phyloP scores from a whole-genome alignment of 2,113 vertebrate species.

The Tragelaphus imberbis region DNA sequence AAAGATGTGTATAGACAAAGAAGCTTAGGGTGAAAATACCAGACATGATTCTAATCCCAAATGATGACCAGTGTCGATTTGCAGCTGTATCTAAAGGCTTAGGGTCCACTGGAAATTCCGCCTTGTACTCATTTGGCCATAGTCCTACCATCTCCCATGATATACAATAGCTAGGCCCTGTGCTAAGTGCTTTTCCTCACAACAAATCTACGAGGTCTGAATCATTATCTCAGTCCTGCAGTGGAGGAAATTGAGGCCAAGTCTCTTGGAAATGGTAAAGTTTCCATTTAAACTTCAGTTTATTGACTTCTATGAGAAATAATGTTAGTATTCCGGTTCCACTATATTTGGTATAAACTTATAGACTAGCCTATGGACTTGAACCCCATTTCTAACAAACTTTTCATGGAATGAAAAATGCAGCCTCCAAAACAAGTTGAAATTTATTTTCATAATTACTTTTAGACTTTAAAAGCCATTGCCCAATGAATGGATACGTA shows the following conservation, averaged over 20 bases:
- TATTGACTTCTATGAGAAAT: constrained; percentile 2
- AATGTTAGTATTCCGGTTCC: not conserved
- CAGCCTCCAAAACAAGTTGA: not conserved
- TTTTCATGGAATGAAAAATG: not conserved
- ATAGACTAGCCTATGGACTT: not conserved
- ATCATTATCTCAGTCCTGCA: not conserved
- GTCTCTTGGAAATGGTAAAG: not conserved
- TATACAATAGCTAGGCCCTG: not conserved
- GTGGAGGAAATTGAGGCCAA: not conserved
- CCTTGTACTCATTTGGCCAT: not conserved
- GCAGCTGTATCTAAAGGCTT: not conserved
- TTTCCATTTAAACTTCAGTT: not conserved
- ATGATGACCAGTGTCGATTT: not conserved
- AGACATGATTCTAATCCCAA: not conserved
- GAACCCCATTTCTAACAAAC: not conserved
- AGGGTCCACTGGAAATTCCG: not conserved
- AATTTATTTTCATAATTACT: not conserved
- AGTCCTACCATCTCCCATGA: not conserved
- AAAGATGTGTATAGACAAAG: not conserved
- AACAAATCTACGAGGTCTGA: not conserved
- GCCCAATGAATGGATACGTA: not conserved
- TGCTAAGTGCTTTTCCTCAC: not conserved
- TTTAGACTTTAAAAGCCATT: not conserved
- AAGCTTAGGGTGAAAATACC: not conserved
- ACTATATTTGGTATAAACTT: not conserved